Conservation (phyloP, 2,797 vertebrate genomes). For the Zenarchopterus dispar region DNA sequence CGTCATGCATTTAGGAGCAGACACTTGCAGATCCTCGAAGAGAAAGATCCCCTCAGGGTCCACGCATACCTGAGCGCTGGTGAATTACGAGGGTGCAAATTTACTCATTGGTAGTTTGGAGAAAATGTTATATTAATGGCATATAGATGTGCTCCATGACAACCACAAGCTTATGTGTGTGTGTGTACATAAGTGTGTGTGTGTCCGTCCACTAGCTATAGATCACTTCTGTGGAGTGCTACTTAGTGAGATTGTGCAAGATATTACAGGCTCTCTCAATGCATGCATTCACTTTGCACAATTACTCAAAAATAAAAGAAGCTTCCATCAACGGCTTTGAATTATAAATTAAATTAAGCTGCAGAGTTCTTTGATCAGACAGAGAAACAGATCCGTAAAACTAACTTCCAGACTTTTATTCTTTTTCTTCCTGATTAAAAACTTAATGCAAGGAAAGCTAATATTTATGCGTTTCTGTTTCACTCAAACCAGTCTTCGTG, state of each 20-base stretch:
- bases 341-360: constrained; percentile 30
- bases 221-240: constrained; percentile 14
- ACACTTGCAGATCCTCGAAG: constrained; percentile 23
- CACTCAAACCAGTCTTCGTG: not conserved
- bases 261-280: constrained; percentile 1
- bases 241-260: constrained; percentile 1
- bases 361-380: constrained; percentile 16
- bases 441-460: not conserved
- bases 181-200: constrained; percentile 2
- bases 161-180: not conserved
- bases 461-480: not conserved
- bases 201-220: not conserved
- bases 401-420: not conserved
- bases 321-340: constrained; percentile 5
- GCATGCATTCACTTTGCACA: constrained; percentile 14
- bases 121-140: not conserved
- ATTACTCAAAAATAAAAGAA: constrained; percentile 14
- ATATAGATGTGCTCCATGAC: constrained; percentile 2
- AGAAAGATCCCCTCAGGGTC: constrained; percentile 15
- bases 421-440: not conserved
- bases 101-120: not conserved
- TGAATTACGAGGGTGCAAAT: not conserved
- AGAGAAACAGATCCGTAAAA: not conserved
- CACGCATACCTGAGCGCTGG: constrained; percentile 10
- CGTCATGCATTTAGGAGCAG: constrained; percentile 15